Conservation (phyloP, 2,888 invertebrate species). For the Tridacna crocea region DNA sequence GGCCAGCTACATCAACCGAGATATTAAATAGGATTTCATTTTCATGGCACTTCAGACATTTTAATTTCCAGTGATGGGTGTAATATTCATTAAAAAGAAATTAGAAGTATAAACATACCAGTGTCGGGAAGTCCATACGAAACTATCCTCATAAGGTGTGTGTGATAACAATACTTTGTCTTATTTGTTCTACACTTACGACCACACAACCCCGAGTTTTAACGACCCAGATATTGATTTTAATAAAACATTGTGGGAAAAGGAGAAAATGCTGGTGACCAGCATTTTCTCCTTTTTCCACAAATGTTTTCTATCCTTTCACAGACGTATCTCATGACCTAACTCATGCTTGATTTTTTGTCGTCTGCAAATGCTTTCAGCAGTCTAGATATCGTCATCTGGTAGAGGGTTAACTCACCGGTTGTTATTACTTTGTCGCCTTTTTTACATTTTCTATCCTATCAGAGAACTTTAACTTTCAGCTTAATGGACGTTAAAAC, state of each 20-base stretch:
- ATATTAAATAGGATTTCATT: constrained; percentile 2
- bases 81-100: constrained; percentile 33
- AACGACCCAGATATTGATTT: background rate
- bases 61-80: constrained; percentile 12
- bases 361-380: too few species aligned
- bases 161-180: background rate
- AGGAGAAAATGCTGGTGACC: background rate
- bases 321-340: too few species aligned
- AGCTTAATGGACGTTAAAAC: too few species aligned
- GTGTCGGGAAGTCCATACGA: background rate
- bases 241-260: background rate
- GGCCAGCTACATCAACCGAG: background rate
- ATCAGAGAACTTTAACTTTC: too few species aligned
- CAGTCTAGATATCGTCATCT: too few species aligned
- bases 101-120: constrained; percentile 31
- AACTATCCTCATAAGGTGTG: constrained; percentile 7
- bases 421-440: too few species aligned
- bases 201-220: background rate
- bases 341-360: too few species aligned
- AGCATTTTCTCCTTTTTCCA: background rate
- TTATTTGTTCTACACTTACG: background rate
- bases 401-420: too few species aligned
- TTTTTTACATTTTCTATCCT: too few species aligned
- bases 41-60: constrained; percentile 22
- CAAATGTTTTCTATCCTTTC: background rate